Evolutionary conservation across 2,113 vertebrate species (phyloP), one percentile per base, ranked within the genome.

Genomic region (Sitta europaea): DNA sequence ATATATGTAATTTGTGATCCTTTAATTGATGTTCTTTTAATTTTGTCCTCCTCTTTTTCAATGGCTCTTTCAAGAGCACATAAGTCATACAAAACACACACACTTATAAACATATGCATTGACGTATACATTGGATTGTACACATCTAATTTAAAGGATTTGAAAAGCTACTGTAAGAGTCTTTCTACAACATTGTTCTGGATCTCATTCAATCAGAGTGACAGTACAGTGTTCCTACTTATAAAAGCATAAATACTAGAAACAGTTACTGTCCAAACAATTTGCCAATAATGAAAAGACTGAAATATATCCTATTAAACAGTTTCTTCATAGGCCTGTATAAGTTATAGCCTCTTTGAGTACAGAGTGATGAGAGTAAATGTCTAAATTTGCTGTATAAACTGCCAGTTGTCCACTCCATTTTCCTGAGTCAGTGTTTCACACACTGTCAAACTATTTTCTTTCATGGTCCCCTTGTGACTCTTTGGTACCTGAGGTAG

Each of bases 81-180:
- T 53, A 7, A 22, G 25, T 31, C 6, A 17, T 45, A 27, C 10
- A 58, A 81, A 85, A n/a, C 33, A 75, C 12, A 28, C 9, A 12
- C 6, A 16, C 0, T 0, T 12, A 43, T 11, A 28, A 5, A 36
- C 0, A 0, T 14, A 23, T 2, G 5, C 42, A 42, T 42, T 74
- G 18, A 54, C 25, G 42, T 7, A 53, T 7, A 76, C 76, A 48
- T 6, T 65, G 45, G 23, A 45, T 55, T 43, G 3, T 9, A 14
- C 40, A 9, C 8, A 9, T 11, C 21, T 61, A 61, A 47, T 14
- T 36, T 57, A 36, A 91, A 80, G 15, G 20, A 67, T 65, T 48
- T 67, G 31, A 6, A 14, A 71, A 86, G 6, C 8, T 73, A 54
- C 9, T 15, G 2, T 35, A 25, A 36, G 17, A 65, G 4, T 65